Conservation (phyloP, 2,797 vertebrate species). For the Ibycter americanus region DNA sequence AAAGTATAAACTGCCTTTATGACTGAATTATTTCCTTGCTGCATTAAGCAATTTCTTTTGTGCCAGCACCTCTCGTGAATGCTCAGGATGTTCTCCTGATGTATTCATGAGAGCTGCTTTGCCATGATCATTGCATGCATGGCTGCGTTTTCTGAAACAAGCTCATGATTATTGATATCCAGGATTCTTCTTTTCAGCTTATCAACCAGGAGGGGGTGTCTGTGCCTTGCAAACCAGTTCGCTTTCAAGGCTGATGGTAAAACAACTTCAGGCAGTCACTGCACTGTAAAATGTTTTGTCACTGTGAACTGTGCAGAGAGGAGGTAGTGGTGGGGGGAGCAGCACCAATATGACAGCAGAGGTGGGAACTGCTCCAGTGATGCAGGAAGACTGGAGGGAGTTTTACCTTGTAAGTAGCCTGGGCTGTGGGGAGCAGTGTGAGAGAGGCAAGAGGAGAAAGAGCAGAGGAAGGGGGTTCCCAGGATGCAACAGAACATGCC, state of each 20-base stretch:
- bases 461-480: background rate
- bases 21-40: background rate
- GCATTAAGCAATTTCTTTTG: background rate
- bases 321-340: background rate
- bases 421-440: background rate
- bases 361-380: background rate
- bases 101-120: conserved; percentile 13
- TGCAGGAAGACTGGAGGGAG: background rate
- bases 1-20: background rate
- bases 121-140: background rate
- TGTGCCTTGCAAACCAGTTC: background rate
- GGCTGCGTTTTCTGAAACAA: background rate
- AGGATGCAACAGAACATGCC: fast-evolving
- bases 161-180: background rate
- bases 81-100: background rate
- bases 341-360: fast-evolving
- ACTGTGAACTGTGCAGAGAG: background rate
- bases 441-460: background rate
- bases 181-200: background rate
- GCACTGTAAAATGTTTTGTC: background rate
- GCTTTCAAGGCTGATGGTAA: background rate
- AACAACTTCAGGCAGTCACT: background rate
- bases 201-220: conserved; percentile 44
- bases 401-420: background rate
- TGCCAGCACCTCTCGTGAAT: background rate